Base-by-base conservation (phyloP, 1,140 invertebrate species). In the Schlechtendalia chinensis region DNA sequence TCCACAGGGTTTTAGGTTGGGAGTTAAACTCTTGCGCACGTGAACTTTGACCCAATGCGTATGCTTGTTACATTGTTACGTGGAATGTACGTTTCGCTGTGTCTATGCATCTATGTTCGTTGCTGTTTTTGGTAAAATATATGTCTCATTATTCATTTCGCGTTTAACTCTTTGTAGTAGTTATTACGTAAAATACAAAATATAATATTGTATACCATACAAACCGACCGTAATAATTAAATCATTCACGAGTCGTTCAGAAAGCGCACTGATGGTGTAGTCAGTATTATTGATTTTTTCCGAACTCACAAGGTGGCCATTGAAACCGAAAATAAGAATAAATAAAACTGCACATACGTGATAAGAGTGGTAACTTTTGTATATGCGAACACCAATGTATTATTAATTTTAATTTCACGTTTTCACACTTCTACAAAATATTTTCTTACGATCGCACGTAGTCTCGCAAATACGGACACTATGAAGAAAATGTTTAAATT, bases 401-500 rank as follows among this genome's bases (percentile, higher is more conserved):
- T 69, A 39, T 47, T 32, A 32, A 59, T 59, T 39, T 39, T 39
- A 39, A 39, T 39, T 39, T 39, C 32, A 39, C 32, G 8, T 39
- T 39, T 39, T 39, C 32, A 39, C 32, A n/a, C n/a, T n/a, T 39
- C 32, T 39, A 8, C 32, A 8, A 4, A 8, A 8, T 39, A 39
- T 8, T 39, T 39, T 39, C 8, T 39, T 39, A 39, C 32, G 8
- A 4, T 39, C 32, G 32, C 32, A 39, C 32, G 32, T 39, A 39
- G 8, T 39, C 16, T 27, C 27, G n/a, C 16, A 69, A 24, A 12
- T 14, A 29, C 24, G 54, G n/a, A 16, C 54, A 16, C 56, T 53
- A 85, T 85, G 85, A 84, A 84, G 80, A 85, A 84, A 81, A 84
- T 85, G 22, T 77, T 85, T 6, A 85, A 84, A 69, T 85, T 85